A percentile compares a stretch with the other conserved stretches of the same genome.
Conservation (phyloP, 1,140 invertebrate species). For the Ruditapes philippinarum region DNA sequence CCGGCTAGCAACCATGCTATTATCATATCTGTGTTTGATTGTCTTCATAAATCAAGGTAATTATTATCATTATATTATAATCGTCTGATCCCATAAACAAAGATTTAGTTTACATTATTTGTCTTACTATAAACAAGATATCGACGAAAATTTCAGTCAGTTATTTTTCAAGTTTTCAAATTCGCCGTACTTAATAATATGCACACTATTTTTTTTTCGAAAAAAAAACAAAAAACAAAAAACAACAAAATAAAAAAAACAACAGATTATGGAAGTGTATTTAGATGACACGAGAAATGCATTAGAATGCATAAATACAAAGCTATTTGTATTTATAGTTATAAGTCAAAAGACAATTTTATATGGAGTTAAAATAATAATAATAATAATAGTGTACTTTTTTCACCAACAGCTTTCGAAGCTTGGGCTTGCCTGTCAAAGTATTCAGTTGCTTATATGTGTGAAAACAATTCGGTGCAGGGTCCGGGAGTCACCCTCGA, state of each 20-base stretch:
- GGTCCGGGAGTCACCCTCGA: conserved; percentile 7
- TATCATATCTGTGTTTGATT: background rate
- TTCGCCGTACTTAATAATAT: too few species aligned
- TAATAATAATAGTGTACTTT: background rate
- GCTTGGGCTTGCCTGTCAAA: background rate
- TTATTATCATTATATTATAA: too few species aligned
- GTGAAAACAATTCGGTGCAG: background rate
- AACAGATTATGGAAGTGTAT: background rate
- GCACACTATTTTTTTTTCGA: too few species aligned
- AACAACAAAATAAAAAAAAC: too few species aligned
- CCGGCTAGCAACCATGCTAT: background rate
- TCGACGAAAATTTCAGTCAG: too few species aligned
- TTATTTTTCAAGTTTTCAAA: too few species aligned
- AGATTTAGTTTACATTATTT: too few species aligned
- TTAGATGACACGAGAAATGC: background rate
- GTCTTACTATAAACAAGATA: too few species aligned
- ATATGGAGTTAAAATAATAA: background rate
- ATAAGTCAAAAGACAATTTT: background rate
- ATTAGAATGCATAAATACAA: background rate
- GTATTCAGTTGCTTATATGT: background rate
- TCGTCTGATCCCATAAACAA: too few species aligned
- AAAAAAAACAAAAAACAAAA: too few species aligned
- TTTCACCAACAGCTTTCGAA: background rate
- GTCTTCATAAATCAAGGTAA: background rate
- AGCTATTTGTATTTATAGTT: background rate